phyloP scores from a whole-genome alignment of 2,797 vertebrate species.

The Sebastes taczanowskii region DNA sequence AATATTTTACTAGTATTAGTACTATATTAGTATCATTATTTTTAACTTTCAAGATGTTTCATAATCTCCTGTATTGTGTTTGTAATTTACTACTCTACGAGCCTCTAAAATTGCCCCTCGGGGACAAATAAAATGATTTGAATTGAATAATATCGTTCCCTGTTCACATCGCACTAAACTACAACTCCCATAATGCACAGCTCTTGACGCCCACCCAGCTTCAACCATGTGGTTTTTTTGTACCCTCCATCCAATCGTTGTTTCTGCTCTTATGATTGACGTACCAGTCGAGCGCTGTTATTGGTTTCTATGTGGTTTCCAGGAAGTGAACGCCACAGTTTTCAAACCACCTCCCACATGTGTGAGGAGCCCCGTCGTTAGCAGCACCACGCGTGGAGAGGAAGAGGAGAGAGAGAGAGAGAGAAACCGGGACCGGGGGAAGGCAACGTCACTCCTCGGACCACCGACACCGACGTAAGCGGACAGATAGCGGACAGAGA shows the following conservation, averaged over 20 bases:
- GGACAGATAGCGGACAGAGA: conserved; percentile 66
- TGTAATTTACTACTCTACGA: too few species aligned
- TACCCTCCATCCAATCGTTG: conserved; percentile 56
- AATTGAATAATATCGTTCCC: too few species aligned
- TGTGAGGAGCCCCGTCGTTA: conserved; percentile 64
- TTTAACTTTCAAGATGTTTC: too few species aligned
- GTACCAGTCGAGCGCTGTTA: background rate
- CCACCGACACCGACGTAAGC: conserved; percentile 71
- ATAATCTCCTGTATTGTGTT: too few species aligned
- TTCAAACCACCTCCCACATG: conserved; percentile 81
- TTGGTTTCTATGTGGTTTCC: conserved; percentile 80
- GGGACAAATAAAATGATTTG: too few species aligned
- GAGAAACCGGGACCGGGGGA: conserved; percentile 65
- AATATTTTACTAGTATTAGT: too few species aligned
- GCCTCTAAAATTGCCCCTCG: too few species aligned
- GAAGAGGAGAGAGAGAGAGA: too few species aligned
- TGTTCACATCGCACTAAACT: conserved; percentile 2
- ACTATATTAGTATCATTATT: too few species aligned
- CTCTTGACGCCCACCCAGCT: conserved; percentile 64
- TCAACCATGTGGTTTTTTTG: conserved; percentile 46
- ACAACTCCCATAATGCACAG: conserved; percentile 50
- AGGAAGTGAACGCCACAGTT: conserved; percentile 79
- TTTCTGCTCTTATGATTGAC: conserved; percentile 41
- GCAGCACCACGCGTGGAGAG: conserved; percentile 75
- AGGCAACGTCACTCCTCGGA: conserved; percentile 81